Base-by-base conservation (phyloP, 2,797 vertebrate species). In the Sylvilagus floridanus region DNA sequence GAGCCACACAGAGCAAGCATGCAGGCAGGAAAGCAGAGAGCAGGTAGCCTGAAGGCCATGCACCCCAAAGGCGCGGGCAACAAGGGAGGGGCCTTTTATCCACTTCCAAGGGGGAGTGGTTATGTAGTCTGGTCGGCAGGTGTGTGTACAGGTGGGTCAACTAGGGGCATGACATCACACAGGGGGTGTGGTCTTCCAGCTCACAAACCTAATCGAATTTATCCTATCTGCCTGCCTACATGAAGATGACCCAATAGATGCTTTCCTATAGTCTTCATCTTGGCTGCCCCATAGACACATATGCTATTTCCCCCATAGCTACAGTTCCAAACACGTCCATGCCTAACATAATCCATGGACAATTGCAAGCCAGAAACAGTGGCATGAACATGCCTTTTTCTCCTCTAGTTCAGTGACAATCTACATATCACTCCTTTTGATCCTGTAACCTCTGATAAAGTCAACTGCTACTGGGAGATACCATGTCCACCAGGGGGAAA, bases 391-490 rank as follows among this genome's bases (percentile, higher is more conserved):
- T n/a, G 21, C 7, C 26, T 77, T 32, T 81, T 95, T 60, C 17
- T 88, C 35, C 19, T 96, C 71, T 66, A 91, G 62, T 94, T 92
- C n/a, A 88, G 63, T 84, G 71, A 84, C 66, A 88, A 73, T 77
- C 66, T 90, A 88, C 91, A 91, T 85, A 24, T 78, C 65, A 24
- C 72, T 88, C 21, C 32, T 92, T 22, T 95, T 86, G 89, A 95
- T 93, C 66, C 37, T 76, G 9, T 13, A 82, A 72, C 16, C 11
- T 84, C 24, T 95, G 35, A 77, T 88, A 83, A 95, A 96, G 30
- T 72, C 88, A 77, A 85, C 37, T 91, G 50, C 57, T 28, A 84
- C 68, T 81, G 91, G 79, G 9, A 91, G 28, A 84, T 50, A 30
- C 91, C 85, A 85, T 62, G 91, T 92, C 60, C 16, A 85, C 75